phyloP scores from a whole-genome alignment of 2,113 vertebrate species.

The Procavia capensis region DNA sequence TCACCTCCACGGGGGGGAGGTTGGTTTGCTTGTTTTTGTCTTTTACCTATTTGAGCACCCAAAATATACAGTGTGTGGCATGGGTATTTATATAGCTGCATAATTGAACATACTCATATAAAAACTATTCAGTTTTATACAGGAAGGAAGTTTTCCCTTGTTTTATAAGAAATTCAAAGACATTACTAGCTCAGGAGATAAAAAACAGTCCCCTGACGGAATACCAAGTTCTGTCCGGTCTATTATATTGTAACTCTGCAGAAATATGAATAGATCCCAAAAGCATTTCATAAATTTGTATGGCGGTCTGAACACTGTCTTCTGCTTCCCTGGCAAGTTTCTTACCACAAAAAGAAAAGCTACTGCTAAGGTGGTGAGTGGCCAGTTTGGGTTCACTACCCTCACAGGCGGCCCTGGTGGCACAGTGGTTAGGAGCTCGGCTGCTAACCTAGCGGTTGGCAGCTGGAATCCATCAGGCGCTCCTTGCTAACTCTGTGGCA shows the following conservation, averaged over 20 bases:
- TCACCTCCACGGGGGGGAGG: no score
- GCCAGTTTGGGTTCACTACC: slow-evolving; percentile 1
- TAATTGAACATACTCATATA: background rate
- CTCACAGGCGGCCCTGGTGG: no score
- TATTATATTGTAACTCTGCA: slow-evolving; percentile 14
- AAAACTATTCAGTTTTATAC: slow-evolving; percentile 35
- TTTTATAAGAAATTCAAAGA: slow-evolving; percentile 45
- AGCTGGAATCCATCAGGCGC: no score
- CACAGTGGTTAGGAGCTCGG: no score
- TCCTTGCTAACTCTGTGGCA: no score
- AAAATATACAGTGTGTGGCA: background rate
- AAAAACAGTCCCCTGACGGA: background rate
- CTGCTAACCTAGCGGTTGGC: no score
- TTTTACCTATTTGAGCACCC: background rate
- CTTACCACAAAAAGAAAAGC: slow-evolving; percentile 17
- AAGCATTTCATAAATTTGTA: background rate
- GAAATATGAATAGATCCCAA: background rate
- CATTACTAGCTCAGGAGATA: background rate
- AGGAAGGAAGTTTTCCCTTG: background rate
- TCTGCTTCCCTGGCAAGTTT: slow-evolving; percentile 53
- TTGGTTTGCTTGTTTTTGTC: no score
- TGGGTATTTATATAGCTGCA: background rate
- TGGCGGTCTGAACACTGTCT: background rate
- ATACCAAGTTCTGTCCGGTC: background rate
- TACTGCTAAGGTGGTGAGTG: background rate